Conservation (phyloP, 2,113 vertebrate genomes). For the Formicarius rufipectus region DNA sequence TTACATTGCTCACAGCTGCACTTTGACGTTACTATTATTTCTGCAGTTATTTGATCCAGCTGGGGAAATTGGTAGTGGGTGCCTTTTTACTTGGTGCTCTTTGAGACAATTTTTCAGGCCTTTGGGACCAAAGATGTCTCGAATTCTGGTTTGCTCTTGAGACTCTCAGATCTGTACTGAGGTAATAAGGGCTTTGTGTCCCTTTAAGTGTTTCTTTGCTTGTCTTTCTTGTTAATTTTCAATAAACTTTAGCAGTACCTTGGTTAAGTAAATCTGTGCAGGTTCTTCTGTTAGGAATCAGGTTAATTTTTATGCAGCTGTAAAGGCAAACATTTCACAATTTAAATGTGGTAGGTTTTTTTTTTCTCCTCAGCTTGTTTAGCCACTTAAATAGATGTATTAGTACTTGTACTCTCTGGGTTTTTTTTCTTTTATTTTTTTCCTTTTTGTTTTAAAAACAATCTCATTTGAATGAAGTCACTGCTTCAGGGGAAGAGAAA, state of each 20-base stretch:
- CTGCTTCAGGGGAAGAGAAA: background rate
- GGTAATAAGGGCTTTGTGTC: background rate
- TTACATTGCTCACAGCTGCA: background rate
- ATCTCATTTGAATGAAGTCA: background rate
- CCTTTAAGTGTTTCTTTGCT: background rate
- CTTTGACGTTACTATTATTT: constrained; percentile 1
- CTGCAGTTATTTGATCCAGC: background rate
- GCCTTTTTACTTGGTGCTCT: background rate
- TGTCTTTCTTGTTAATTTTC: background rate
- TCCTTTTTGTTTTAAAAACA: background rate
- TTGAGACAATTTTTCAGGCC: background rate
- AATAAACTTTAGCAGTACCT: background rate
- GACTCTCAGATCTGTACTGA: background rate
- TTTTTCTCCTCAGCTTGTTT: background rate
- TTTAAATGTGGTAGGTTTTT: background rate
- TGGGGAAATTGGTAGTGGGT: background rate
- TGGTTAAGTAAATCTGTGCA: background rate
- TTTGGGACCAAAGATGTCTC: background rate
- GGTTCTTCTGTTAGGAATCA: background rate
- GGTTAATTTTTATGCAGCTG: background rate
- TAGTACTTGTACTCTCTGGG: background rate
- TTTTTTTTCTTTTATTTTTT: background rate
- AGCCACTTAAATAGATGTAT: background rate
- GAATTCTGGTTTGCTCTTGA: background rate
- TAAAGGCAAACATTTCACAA: background rate